Evolutionary conservation across 1,140 invertebrate species (phyloP), one percentile per base, ranked within the genome.

Genomic region (Calephelis nemesis): DNA sequence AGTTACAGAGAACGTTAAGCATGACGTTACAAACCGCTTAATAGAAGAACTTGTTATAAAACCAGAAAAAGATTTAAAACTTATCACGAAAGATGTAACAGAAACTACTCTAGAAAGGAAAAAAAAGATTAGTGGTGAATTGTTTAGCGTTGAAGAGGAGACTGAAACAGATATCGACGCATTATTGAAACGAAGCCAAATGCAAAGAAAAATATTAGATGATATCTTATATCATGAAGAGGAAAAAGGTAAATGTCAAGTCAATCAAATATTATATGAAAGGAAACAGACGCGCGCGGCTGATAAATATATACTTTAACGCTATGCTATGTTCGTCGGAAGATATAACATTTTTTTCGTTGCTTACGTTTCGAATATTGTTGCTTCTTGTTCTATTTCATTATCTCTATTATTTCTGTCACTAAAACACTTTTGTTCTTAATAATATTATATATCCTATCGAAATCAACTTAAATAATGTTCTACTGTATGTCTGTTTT

Each of bases 161-260:
- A 76, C 84, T 3, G 94, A 95, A 77, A 92, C 93, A 49, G 92
- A 93, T 47, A 87, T 95, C 70, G 94, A 94, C 82, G 93, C 92
- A 68, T 88, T 96, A 58, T 90, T 96, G 19, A 93, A 92, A 79
- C 92, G 94, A 72, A 94, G 95, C 73, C 93, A 95, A 83, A 93
- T 93, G 76, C 95, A 96, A 82, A 93, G 95, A 81, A 95, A 93
- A 82, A 93, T 95, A 75, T 90, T 96, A 73, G 94, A 94, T 71
- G 94, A 96, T 84, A 95, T 96, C 73, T 86, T 95, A 68, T 94
- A 93, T 82, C 93, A 94, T 78, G 93, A 95, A 91, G 93, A 89
- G 47, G 91, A 92, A 82, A 92, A 90, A 91, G 88, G 84, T 91
- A 92, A 88, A 84, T 80, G 77, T 77, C 84, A 90, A 91, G 88